phyloP scores from a whole-genome alignment of 1,140 invertebrate species.

The Drosophila sp. region DNA sequence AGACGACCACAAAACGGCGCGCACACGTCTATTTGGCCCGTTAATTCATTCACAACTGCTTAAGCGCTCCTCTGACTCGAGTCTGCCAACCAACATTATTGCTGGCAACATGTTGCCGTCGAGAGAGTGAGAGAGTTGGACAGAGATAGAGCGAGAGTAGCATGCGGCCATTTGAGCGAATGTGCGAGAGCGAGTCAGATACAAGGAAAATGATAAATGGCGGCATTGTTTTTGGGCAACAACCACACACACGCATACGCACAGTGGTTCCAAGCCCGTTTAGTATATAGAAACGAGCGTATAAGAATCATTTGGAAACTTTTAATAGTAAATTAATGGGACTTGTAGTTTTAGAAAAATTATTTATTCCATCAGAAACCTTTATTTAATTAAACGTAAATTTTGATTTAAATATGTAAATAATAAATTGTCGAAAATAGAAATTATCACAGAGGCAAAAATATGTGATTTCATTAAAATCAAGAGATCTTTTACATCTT shows the following conservation, averaged over 20 bases:
- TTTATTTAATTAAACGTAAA: too few species aligned
- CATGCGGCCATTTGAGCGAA: slow-evolving; percentile 25
- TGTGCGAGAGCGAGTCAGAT: slow-evolving; percentile 45
- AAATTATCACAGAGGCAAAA: too few species aligned
- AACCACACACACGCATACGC: slow-evolving; percentile 25
- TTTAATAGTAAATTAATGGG: too few species aligned
- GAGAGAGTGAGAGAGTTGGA: slow-evolving; percentile 13
- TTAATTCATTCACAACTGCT: slow-evolving; percentile 81
- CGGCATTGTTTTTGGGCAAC: slow-evolving; percentile 71
- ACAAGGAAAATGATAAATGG: slow-evolving; percentile 74
- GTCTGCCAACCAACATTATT: neutral
- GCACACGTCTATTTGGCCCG: slow-evolving; percentile 80
- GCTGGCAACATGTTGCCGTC: slow-evolving; percentile 61
- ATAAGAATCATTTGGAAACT: too few species aligned
- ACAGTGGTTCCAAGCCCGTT: neutral
- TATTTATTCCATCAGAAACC: too few species aligned
- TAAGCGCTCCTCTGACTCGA: slow-evolving; percentile 1
- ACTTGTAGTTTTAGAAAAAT: too few species aligned
- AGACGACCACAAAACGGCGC: slow-evolving; percentile 57
- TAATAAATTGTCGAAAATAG: too few species aligned
- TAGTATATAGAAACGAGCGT: too few species aligned
- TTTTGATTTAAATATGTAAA: too few species aligned
- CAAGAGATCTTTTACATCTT: too few species aligned
- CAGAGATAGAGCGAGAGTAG: slow-evolving; percentile 11
- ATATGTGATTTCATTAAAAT: too few species aligned